Base-by-base conservation (phyloP, 2,113 vertebrate genomes). In the Cynocephalus volans region DNA sequence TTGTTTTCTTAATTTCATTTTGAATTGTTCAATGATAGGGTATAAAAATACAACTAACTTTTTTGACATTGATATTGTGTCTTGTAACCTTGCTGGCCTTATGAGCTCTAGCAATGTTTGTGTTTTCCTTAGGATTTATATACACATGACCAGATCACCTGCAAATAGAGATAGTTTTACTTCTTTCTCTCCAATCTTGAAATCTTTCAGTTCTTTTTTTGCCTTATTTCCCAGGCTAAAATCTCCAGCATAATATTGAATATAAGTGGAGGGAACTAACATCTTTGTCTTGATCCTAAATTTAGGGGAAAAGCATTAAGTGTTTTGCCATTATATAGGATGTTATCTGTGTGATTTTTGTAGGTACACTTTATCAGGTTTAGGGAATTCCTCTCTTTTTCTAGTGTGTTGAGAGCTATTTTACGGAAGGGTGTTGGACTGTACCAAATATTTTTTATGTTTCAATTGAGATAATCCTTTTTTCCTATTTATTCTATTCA, bases 281-380 rank as follows among this genome's bases (percentile, higher is more conserved):
- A 2, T 58, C 31, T 4, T 58, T 52, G 6, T 65, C 6, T 67
- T 18, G 33, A 92, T 64, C 85, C 48, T 50, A 19, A 70, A 69
- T 48, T 52, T 33, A 83, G 6, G 11, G 73, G 24, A 31, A 67
- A 65, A 23, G 10, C 12, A 60, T 26, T 72, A 23, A 41, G 11
- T 36, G 18, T 28, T 33, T 60, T 4, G 26, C 1, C 6, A 5
- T 45, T 33, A 14, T 1, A 1, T 45, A 7, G 1, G 48, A 41
- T 52, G n/a, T 19, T 36, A 24, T 31, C 5, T 56, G 11, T 72
- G 26, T 58, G 31, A 65, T 41, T 72, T 21, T 52, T 73, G 6
- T 50, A 73, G 26, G 24, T 50, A 24, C 8, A 54, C 48, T 48
- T 70, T 23, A 5, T 41, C 18, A 28, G 1, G 2, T 45, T 70